Evolutionary conservation across 2,797 vertebrate species (phyloP), one percentile per base, ranked within the genome.

Genomic region (Anguilla obscura): DNA sequence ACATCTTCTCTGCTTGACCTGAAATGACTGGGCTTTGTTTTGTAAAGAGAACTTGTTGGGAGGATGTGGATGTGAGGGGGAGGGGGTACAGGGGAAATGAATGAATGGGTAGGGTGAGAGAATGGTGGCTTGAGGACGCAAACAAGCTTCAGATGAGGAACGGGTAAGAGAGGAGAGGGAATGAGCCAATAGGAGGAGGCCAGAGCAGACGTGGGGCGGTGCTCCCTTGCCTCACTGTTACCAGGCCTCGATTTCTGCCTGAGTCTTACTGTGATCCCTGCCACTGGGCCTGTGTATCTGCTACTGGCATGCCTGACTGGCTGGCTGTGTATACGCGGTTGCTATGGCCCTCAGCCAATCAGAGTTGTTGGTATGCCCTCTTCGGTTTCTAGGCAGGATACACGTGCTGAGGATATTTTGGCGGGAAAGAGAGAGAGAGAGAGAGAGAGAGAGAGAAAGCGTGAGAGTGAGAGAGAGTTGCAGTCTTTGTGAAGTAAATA

Each of bases 381-480:
- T 91, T 79, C 87, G 89, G 94, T 96, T 93, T 96, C 95, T 89
- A 93, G 95, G 96, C 95, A 96, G 96, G 94, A 94, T 96, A 96
- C 93, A 89, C 86, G 92, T 94, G 92, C 91, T 92, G 93, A 71
- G 84, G 89, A 91, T 93, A 92, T 94, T 88, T 82, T 82, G 88
- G 84, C 95, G 89, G 80, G 86, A 50, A 50, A 50, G 45, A 24
- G 45, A 82, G 79, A 48, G 79, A 50, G 36, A 76, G 30, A 36
- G 4, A 76, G 36, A 76, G 74, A 76, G 71, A 76, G 69, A 30
- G 89, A 74, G 86, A 50, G 3, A 50, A 0, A 45, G 40, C 3
- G 40, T 40, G 40, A 45, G 40, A 45, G 91, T 92, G 21, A 63
- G 91, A 85, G 87, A 91, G 89, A 92, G 93, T 93, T 93, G 24